phyloP scores from a whole-genome alignment of 2,797 vertebrate species.

The Gambusia yucatana region DNA sequence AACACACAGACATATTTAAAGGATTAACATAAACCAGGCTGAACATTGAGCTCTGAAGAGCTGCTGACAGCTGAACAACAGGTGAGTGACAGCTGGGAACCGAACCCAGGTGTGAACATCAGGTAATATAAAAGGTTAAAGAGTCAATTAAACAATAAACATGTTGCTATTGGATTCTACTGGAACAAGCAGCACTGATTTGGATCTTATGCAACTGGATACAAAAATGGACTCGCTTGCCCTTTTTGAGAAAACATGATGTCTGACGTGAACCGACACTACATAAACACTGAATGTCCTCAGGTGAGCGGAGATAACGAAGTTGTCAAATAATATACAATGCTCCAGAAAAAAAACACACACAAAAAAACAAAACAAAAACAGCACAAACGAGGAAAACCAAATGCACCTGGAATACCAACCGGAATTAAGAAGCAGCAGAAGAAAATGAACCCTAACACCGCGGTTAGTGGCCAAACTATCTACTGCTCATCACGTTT shows the following conservation, averaged over 20 bases:
- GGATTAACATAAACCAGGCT: neutral
- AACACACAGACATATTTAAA: neutral
- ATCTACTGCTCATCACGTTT: neutral
- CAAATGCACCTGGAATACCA: neutral
- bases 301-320: neutral
- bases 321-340: neutral
- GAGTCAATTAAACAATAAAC: neutral
- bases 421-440: neutral
- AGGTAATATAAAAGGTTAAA: neutral
- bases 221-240: neutral
- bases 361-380: neutral
- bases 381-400: neutral
- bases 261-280: neutral
- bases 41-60: neutral
- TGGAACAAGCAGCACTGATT: neutral
- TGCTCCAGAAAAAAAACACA: neutral
- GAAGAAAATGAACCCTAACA: neutral
- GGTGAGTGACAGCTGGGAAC: neutral
- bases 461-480: neutral
- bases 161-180: neutral
- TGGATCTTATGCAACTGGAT: neutral
- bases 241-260: neutral
- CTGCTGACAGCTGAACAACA: neutral
- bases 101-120: neutral
- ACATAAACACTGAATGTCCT: neutral